Conservation (phyloP, 2,113 vertebrate species). For the Pagrus major region DNA sequence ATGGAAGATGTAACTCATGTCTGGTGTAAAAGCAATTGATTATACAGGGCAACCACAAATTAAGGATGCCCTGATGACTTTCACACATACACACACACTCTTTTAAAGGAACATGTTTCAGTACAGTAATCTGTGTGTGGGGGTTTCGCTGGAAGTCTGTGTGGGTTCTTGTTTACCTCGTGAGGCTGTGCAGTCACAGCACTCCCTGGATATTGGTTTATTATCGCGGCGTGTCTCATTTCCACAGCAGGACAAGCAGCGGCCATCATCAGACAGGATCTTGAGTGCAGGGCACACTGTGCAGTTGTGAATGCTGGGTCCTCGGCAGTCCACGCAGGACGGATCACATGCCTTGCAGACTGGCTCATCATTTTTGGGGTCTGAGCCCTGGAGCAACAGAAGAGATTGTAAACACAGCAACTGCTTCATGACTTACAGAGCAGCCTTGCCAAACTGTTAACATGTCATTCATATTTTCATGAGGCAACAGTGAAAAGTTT, state of each 20-base stretch:
- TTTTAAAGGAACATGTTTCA: neutral
- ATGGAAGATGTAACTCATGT: neutral
- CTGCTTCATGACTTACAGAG: neutral
- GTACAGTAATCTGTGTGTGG: neutral
- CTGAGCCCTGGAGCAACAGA: conserved; percentile 30
- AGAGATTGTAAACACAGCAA: neutral
- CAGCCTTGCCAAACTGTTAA: neutral
- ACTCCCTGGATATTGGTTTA: conserved; percentile 74
- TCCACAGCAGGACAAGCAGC: conserved; percentile 91
- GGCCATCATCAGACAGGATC: conserved; percentile 85
- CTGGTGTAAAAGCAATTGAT: neutral
- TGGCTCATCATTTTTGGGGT: conserved; percentile 56
- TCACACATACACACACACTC: neutral
- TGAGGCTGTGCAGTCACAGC: conserved; percentile 88
- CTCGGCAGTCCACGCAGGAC: conserved; percentile 90
- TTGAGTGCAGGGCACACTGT: conserved; percentile 84
- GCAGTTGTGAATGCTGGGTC: conserved; percentile 87
- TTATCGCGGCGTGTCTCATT: conserved; percentile 8
- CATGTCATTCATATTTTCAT: neutral
- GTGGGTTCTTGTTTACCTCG: conserved; percentile 78
- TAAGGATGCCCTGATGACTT: conserved; percentile 6
- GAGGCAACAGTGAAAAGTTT: neutral
- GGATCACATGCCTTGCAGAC: conserved; percentile 87
- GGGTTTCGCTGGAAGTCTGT: neutral
- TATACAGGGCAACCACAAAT: neutral